A percentile compares a stretch with the other conserved stretches of the same genome.
Conservation (phyloP, 1,140 invertebrate genomes). For the Agrilus planipennis region DNA sequence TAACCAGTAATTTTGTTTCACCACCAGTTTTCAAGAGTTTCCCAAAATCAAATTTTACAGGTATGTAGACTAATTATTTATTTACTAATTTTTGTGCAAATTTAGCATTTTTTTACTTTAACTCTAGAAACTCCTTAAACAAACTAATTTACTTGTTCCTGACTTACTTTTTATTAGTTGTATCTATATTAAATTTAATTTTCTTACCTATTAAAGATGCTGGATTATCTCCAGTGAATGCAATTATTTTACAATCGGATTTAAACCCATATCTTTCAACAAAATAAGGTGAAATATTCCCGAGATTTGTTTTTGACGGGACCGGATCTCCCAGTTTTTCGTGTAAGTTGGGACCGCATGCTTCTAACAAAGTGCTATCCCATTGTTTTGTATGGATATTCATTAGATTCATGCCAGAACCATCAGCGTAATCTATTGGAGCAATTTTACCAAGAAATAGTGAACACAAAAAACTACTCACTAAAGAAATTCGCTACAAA, state of each 20-base stretch:
- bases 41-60: too few species aligned
- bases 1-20: too few species aligned
- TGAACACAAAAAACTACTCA: conserved; percentile 86
- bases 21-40: too few species aligned
- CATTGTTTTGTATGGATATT: conserved; percentile 73
- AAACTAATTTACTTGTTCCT: too few species aligned
- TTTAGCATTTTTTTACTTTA: too few species aligned
- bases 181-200: background rate
- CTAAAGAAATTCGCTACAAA: conserved; percentile 73
- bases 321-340: conserved; percentile 63
- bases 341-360: conserved; percentile 54
- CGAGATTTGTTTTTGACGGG: conserved; percentile 54
- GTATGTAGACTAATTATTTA: too few species aligned
- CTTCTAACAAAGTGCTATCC: conserved; percentile 62
- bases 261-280: conserved; percentile 76
- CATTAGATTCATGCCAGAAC: conserved; percentile 93
- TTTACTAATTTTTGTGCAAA: too few species aligned
- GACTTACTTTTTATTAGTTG: too few species aligned
- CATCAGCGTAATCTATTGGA: conserved; percentile 84
- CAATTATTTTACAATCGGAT: conserved; percentile 63
- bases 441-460: conserved; percentile 83
- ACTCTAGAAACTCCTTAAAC: too few species aligned
- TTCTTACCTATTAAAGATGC: conserved; percentile 62
- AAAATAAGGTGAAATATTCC: conserved; percentile 64
- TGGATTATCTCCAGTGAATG: conserved; percentile 92